Conservation (phyloP, 2,888 invertebrate genomes). For the Oscheius sp. region DNA sequence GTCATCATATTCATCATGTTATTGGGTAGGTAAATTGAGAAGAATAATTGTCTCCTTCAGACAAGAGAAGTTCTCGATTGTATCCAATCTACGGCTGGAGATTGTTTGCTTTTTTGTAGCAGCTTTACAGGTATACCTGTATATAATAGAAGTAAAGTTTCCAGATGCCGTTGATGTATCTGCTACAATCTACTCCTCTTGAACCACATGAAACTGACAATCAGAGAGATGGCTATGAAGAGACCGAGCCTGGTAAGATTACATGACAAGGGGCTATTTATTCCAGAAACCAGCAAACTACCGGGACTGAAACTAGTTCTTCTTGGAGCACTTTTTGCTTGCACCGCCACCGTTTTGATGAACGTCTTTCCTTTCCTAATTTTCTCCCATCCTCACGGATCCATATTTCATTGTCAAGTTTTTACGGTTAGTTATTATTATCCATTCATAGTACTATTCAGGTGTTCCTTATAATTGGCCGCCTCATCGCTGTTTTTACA, state of each 20-base stretch:
- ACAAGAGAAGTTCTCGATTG: conserved; percentile 16
- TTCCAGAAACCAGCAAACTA: conserved; percentile 32
- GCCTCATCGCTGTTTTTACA: conserved; percentile 33
- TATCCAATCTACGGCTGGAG: conserved; percentile 12
- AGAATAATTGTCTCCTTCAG: neutral
- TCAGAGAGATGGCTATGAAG: conserved; percentile 24
- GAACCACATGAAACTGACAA: conserved; percentile 22
- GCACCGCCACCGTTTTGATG: conserved; percentile 40
- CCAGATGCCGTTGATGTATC: conserved; percentile 30
- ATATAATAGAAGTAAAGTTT: neutral
- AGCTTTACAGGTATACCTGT: neutral
- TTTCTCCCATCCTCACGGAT: conserved; percentile 42
- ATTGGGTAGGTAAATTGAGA: conserved; percentile 7
- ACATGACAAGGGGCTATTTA: neutral
- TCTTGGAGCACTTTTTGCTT: conserved; percentile 43
- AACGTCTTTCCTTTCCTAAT: conserved; percentile 48
- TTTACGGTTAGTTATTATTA: conserved; percentile 34
- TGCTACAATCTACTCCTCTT: conserved; percentile 17
- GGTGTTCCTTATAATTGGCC: conserved; percentile 42
- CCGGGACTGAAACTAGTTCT: conserved; percentile 43
- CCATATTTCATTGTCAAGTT: conserved; percentile 44
- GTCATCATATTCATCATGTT: conserved; percentile 17
- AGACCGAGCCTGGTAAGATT: conserved; percentile 21
- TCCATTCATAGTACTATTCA: conserved; percentile 9
- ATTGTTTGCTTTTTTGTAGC: conserved; percentile 7